Evolutionary conservation across 2,888 invertebrate genomes (phyloP).

Genomic region (Keiferia lycopersicella): DNA sequence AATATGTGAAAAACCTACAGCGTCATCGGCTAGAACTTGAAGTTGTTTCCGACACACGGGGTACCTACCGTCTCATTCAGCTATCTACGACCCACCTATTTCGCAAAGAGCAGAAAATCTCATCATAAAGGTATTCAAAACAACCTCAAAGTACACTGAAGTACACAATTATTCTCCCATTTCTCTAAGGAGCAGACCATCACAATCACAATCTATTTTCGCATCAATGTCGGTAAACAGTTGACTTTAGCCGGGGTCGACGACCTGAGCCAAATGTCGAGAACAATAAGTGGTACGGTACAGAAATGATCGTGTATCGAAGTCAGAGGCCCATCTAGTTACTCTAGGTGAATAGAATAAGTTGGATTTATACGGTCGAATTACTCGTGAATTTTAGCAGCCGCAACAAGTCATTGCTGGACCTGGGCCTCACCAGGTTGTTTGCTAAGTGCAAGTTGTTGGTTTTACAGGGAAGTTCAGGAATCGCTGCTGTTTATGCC

Average conservation of each 20-base stretch:
- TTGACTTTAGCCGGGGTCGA: conserved; percentile 60
- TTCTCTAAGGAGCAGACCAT: conserved; percentile 36
- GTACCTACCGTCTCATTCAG: too few species aligned
- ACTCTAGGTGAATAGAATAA: conserved; percentile 24
- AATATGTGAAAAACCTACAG: too few species aligned
- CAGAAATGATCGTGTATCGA: conserved; percentile 52
- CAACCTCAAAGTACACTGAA: neutral
- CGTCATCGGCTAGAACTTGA: too few species aligned
- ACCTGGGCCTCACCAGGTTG: too few species aligned
- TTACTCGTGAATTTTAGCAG: too few species aligned
- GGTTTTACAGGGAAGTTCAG: too few species aligned
- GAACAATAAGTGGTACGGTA: conserved; percentile 69
- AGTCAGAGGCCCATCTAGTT: conserved; percentile 46
- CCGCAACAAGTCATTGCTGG: too few species aligned
- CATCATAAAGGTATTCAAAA: neutral
- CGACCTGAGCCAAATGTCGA: conserved; percentile 70
- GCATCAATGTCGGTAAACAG: conserved; percentile 58
- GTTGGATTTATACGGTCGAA: neutral
- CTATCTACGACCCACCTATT: too few species aligned
- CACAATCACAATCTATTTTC: conserved; percentile 47
- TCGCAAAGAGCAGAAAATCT: too few species aligned
- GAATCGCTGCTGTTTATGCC: too few species aligned
- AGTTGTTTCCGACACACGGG: too few species aligned
- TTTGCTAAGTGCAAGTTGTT: too few species aligned
- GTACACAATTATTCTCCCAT: conserved; percentile 27